A percentile compares a stretch with the other conserved stretches of the same genome.
Conservation (phyloP, 2,113 vertebrate genomes). For the Tetrao urogallus region DNA sequence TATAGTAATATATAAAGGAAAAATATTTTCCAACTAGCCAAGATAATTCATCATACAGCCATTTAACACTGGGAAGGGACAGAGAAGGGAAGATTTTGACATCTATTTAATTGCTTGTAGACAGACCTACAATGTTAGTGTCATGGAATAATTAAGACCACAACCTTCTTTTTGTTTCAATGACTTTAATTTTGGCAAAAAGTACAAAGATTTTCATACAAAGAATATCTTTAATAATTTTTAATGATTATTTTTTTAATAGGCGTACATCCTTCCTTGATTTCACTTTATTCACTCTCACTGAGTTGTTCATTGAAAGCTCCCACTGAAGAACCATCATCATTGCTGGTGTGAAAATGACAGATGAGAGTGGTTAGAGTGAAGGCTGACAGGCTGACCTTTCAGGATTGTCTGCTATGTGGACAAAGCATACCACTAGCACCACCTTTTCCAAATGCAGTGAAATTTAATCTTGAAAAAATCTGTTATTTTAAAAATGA, state of each 20-base stretch:
- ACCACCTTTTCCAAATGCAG: background rate
- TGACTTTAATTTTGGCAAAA: background rate
- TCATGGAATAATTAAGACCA: background rate
- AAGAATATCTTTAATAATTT: background rate
- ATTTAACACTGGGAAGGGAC: background rate
- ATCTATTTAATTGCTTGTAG: background rate
- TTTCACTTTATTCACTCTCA: background rate
- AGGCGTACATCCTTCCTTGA: background rate
- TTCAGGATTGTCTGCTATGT: background rate
- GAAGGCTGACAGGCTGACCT: background rate
- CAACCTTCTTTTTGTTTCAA: background rate
- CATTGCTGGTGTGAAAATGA: background rate
- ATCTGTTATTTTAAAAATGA: background rate
- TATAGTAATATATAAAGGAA: conserved; percentile 16
- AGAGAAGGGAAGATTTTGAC: background rate
- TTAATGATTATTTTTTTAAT: background rate
- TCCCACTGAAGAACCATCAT: background rate
- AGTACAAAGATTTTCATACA: background rate
- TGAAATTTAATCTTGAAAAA: background rate
- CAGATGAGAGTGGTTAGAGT: background rate
- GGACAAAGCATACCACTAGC: background rate
- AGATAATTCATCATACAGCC: background rate
- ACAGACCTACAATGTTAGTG: background rate
- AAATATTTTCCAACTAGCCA: conserved; percentile 9
- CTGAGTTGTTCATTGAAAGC: background rate